Conservation (phyloP, 2,888 invertebrate species). For the Apomyelois bistriatella region DNA sequence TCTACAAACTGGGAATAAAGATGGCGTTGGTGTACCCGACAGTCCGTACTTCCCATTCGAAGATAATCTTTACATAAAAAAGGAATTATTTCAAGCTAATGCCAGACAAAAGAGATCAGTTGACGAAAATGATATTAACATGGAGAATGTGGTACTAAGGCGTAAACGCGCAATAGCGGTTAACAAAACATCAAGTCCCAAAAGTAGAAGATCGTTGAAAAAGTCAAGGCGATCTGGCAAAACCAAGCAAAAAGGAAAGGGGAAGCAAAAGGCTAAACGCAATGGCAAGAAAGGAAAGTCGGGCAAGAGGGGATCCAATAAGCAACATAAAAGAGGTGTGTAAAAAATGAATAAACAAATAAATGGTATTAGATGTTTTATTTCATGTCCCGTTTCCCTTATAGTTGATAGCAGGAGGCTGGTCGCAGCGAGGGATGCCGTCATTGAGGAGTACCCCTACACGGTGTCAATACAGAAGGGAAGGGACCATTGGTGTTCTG, state of each 20-base stretch:
- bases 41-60: conserved; percentile 42
- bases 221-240: neutral
- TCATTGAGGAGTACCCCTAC: conserved; percentile 62
- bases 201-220: neutral
- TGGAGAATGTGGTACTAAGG: neutral
- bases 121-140: neutral
- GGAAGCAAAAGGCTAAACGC: neutral
- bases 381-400: conserved; percentile 24
- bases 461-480: conserved; percentile 64
- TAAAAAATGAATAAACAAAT: conserved; percentile 12
- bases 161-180: neutral
- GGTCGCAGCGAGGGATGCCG: conserved; percentile 51
- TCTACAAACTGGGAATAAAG: conserved; percentile 25
- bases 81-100: conserved; percentile 35
- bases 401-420: conserved; percentile 43
- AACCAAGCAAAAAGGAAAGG: neutral
- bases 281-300: neutral
- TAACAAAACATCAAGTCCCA: neutral
- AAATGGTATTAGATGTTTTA: conserved; percentile 17
- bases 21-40: conserved; percentile 30
- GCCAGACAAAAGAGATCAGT: conserved; percentile 35
- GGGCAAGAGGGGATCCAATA: neutral
- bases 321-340: neutral
- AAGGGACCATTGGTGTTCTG: conserved; percentile 62
- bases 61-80: conserved; percentile 45